These are phyloP conservation scores for Rotaria macrura DNA, from an alignment of 2,888 invertebrate genomes.

Conservation along the genomic window DNA sequence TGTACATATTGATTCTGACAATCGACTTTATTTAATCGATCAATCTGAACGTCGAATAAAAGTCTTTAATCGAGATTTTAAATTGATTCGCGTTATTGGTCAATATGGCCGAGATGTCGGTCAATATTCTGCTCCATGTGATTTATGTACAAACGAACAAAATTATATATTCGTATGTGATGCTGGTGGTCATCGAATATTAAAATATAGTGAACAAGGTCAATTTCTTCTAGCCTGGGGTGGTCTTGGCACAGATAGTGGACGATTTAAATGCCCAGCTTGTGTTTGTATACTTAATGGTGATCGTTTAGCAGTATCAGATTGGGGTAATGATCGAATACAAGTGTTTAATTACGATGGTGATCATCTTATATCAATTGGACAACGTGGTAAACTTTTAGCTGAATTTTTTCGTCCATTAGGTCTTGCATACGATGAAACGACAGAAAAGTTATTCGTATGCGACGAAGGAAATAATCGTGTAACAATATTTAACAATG, in stretches of 20 bases:
- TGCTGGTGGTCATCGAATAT: constrained; percentile 30
- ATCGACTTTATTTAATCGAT: constrained; percentile 28
- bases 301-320: constrained; percentile 27
- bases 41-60: constrained; percentile 31
- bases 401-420: constrained; percentile 31
- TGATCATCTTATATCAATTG: constrained; percentile 21
- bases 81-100: constrained; percentile 29
- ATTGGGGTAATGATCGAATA: constrained; percentile 33
- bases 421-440: constrained; percentile 28
- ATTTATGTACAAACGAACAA: constrained; percentile 29
- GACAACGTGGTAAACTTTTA: constrained; percentile 24
- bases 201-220: constrained; percentile 29
- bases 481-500: neutral
- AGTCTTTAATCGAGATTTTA: constrained; percentile 31
- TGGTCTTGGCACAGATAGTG: constrained; percentile 23
- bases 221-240: constrained; percentile 32
- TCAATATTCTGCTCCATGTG: constrained; percentile 27
- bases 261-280: constrained; percentile 32
- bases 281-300: constrained; percentile 22
- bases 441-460: neutral
- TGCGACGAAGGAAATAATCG: constrained; percentile 16
- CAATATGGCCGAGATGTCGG: constrained; percentile 25
- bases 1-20: constrained; percentile 27
- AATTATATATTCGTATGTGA: constrained; percentile 32
- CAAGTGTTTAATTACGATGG: constrained; percentile 29